phyloP scores from a whole-genome alignment of 2,113 vertebrate genomes.

The Neodontobutis hainanensis region DNA sequence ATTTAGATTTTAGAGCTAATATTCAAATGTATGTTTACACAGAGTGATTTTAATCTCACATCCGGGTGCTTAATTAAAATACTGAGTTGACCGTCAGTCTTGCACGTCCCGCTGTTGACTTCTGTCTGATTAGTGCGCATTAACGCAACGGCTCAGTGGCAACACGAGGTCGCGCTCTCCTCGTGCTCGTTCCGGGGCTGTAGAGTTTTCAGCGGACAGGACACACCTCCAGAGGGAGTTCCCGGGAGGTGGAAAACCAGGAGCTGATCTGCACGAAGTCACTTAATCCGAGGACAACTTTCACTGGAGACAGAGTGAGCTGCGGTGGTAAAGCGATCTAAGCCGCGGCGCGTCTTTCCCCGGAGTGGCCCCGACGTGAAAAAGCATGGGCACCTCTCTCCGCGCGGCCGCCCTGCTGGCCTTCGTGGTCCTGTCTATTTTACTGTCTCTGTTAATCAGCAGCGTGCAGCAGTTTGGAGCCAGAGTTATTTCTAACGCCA shows the following conservation, averaged over 20 bases:
- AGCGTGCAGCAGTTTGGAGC: conserved; percentile 75
- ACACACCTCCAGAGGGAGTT: conserved; percentile 78
- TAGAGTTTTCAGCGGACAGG: conserved; percentile 70
- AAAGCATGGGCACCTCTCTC: conserved; percentile 69
- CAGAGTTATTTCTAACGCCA: conserved; percentile 35
- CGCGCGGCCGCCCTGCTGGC: conserved; percentile 71
- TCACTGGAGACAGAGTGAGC: conserved; percentile 23
- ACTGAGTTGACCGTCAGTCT: too few relatives aligned
- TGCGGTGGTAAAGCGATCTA: conserved; percentile 6
- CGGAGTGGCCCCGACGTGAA: neutral
- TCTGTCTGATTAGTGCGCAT: neutral
- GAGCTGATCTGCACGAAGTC: conserved; percentile 40
- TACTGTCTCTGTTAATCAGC: conserved; percentile 71
- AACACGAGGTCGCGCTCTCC: conserved; percentile 50
- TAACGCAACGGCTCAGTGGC: conserved; percentile 19
- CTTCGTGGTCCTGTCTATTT: conserved; percentile 71
- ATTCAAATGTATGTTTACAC: too few relatives aligned
- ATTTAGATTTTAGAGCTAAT: too few relatives aligned
- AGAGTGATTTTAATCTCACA: too few relatives aligned
- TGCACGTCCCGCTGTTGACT: too few relatives aligned
- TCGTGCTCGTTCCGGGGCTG: conserved; percentile 53
- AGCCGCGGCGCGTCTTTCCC: conserved; percentile 29
- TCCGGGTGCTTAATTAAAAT: neutral
- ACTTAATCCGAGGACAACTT: conserved; percentile 22
- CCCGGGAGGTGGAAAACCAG: conserved; percentile 64